Conservation (phyloP, 2,113 vertebrate species). For the Marcusenius ussheri region DNA sequence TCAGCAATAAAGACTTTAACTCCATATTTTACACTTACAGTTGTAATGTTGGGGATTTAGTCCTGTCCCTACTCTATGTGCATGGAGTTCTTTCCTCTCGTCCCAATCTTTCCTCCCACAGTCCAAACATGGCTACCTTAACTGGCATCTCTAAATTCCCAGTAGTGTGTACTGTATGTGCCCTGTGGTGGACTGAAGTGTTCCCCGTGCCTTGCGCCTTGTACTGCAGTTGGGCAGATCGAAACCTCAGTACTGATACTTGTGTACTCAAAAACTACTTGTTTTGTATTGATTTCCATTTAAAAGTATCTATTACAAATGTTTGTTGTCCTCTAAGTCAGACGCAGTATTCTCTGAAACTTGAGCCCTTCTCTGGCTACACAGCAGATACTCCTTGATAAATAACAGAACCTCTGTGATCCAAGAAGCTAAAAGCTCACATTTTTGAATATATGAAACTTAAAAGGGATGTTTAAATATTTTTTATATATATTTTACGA, state of each 20-base stretch:
- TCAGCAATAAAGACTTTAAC: background rate
- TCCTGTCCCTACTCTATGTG: background rate
- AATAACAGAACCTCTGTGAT: background rate
- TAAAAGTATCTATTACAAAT: background rate
- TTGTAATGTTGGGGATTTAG: background rate
- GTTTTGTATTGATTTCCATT: background rate
- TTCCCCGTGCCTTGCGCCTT: background rate
- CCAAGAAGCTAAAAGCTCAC: background rate
- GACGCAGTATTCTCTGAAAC: background rate
- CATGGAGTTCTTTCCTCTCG: background rate
- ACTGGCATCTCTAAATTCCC: background rate
- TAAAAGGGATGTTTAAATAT: background rate
- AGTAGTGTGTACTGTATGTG: background rate
- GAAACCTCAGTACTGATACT: background rate
- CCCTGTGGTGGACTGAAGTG: background rate
- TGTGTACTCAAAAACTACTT: background rate
- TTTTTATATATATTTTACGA: background rate
- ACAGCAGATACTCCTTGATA: background rate
- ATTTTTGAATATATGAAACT: background rate
- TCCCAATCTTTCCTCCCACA: background rate
- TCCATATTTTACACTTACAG: background rate
- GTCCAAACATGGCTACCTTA: background rate
- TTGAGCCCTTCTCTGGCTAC: background rate
- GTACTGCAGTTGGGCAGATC: background rate
- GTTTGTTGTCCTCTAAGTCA: background rate